These are phyloP conservation scores for Pseudolycoriella hygida DNA, from an alignment of 2,888 invertebrate species.

Conservation along the genomic window DNA sequence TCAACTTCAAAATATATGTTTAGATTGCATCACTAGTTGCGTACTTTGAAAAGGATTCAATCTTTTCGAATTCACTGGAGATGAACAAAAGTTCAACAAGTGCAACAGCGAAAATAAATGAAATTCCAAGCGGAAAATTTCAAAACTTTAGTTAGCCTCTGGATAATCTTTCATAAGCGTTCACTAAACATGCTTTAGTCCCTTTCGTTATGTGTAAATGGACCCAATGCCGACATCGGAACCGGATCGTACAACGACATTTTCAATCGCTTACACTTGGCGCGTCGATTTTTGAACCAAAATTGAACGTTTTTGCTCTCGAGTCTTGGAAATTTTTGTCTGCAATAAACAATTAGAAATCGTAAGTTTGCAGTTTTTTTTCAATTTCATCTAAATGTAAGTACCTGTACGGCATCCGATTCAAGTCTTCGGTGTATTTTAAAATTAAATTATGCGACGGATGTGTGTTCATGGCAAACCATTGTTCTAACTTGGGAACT, in stretches of 20 bases:
- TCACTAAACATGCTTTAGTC: too few relatives aligned
- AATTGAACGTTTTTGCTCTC: constrained; percentile 99
- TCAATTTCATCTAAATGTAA: background rate
- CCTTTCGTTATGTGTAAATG: constrained; percentile 22
- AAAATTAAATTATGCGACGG: constrained; percentile 95
- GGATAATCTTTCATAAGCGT: too few relatives aligned
- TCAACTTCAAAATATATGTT: too few relatives aligned
- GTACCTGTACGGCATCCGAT: constrained; percentile 74
- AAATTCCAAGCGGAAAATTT: too few relatives aligned
- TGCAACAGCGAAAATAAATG: too few relatives aligned
- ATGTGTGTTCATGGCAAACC: constrained; percentile 96
- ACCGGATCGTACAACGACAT: constrained; percentile 63
- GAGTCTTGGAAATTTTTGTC: constrained; percentile 95
- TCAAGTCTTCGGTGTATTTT: constrained; percentile 94
- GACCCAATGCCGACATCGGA: constrained; percentile 22
- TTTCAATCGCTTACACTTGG: constrained; percentile 92
- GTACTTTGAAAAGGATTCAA: too few relatives aligned
- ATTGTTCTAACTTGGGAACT: constrained; percentile 82
- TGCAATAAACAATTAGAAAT: constrained; percentile 14
- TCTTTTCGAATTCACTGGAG: too few relatives aligned
- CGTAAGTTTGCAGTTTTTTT: too few relatives aligned
- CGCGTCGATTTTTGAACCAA: constrained; percentile 98
- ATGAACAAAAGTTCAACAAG: too few relatives aligned
- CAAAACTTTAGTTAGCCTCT: too few relatives aligned
- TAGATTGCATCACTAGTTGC: too few relatives aligned